phyloP scores from a whole-genome alignment of 2,888 invertebrate genomes.

The Platycheirus albimanus region DNA sequence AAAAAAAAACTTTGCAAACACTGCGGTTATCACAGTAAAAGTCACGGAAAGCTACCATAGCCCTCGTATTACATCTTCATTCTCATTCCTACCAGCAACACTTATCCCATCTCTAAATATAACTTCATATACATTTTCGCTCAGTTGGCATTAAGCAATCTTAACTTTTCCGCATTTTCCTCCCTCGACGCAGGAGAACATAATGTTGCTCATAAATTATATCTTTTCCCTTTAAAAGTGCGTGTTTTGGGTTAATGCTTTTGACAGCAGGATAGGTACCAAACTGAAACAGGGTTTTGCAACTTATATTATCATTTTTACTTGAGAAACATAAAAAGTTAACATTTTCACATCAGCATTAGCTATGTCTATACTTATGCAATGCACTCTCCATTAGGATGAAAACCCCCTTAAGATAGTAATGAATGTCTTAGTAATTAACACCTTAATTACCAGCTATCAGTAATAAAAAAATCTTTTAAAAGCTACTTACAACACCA shows the following conservation, averaged over 20 bases:
- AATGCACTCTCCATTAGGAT: not conserved
- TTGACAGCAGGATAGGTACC: not conserved
- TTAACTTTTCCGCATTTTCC: constrained; percentile 4
- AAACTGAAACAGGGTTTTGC: not conserved
- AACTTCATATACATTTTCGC: constrained; percentile 27
- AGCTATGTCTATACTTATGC: too few species aligned
- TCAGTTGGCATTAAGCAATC: constrained; percentile 13
- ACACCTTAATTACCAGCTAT: constrained; percentile 55
- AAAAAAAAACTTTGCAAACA: too few species aligned
- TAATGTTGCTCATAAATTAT: constrained; percentile 28
- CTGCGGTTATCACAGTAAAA: not conserved
- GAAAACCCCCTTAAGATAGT: not conserved
- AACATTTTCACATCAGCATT: constrained; percentile 8
- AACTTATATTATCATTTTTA: not conserved
- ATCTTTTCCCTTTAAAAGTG: not conserved
- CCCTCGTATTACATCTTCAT: constrained; percentile 5
- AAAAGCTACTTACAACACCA: constrained; percentile 36
- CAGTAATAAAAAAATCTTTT: constrained; percentile 13
- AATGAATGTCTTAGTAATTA: constrained; percentile 44
- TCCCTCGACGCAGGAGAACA: not conserved
- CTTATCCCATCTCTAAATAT: constrained; percentile 24
- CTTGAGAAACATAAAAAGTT: constrained; percentile 17
- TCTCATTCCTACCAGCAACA: not conserved
- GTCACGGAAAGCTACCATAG: constrained; percentile 7
- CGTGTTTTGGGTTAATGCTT: constrained; percentile 18